Evolutionary conservation across 2,113 vertebrate genomes (phyloP), one percentile per base, ranked within the genome.

Genomic region (Pteruthius melanotis): DNA sequence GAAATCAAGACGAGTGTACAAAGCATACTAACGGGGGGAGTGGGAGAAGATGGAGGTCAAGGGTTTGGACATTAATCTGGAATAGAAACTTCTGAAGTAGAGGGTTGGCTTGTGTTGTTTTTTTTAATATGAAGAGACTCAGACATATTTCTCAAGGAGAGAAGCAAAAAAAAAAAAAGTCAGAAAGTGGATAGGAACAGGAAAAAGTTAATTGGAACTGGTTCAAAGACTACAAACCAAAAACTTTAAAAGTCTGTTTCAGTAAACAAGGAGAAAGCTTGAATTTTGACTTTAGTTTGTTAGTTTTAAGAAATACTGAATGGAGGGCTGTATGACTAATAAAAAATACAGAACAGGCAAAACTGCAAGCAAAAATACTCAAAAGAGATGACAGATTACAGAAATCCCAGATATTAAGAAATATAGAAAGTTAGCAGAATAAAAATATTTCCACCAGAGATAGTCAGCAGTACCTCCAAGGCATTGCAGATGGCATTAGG

Each of bases 401-500:
- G 79, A 92, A 96, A 93, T 57, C 74, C 57, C 47, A 87, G 22
- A 90, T 26, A 89, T 91, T 76, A 90, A 69, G 50, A 90, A 91
- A 79, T 45, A 83, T 1, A 79, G 49, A 87, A 94, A 90, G 26
- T 91, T 95, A 94, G 61, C 74, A 91, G 49, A 91, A 94, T 52
- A 40, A 68, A 68, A 89, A 87, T 56, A 87, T 87, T 93, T 96
- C 64, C 69, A 93, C 33, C 35, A 82, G 56, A 87, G 52, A 91
- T 8, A 96, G 79, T 83, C 66, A 76, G 60, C 35, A 84, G 30
- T 79, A 89, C 83, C 85, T 93, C 79, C 22, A 12, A 89, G 83
- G 85, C 82, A 92, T 86, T 81, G 88, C 95, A 96, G 92, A 92
- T 93, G 92, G 92, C 70, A 92, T 85, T 85, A 88, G 79, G 63